Base-by-base conservation (phyloP, 2,113 vertebrate species). In the Aythya baeri region DNA sequence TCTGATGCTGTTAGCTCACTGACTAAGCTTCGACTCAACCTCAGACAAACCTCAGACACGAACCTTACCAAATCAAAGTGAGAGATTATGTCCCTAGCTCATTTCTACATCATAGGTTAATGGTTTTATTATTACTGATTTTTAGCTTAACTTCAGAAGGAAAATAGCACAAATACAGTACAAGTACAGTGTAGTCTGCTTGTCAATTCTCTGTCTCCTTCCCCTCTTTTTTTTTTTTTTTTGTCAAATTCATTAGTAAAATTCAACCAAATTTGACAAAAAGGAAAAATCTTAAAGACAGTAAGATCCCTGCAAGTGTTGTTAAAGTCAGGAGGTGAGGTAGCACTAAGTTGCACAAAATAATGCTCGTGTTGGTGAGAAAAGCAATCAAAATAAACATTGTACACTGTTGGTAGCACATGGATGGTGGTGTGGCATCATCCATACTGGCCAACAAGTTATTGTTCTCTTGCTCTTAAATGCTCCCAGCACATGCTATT, bases 111-210 rank as follows among this genome's bases (percentile, higher is more conserved):
- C 52, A 74, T 9, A 82, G 34, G 38, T 38, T 73, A 89, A 62
- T 25, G 15, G 8, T 46, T 89, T 71, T 71, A 74, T 88, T 79
- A 70, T 62, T 38, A 63, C 65, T 67, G 44, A 92, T 72, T 93
- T 96, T 70, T 68, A 94, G 16, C n/a, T 9, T 58, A 74, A 58
- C 26, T 83, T 93, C 81, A 73, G 23, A 84, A 94, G 77, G 22
- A 67, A 91, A 93, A 77, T 4, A n/a, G 10, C 14, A 61, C 77
- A 31, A 66, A 8, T 17, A 61, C 77, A 31, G 62, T 2, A 62
- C 22, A 15, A 58, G 41, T 54, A 31, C 26, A 29, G 8, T 49
- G 38, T 16, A 86, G 20, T 15, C 73, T 77, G 34, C 23, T 34
- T 81, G 43, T 55, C 65, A 71, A 5, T 84, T 89, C 23, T 55